Evolutionary conservation across 2,797 vertebrate species (phyloP), one percentile per base, ranked within the genome.

Genomic region (Florisuga fusca): DNA sequence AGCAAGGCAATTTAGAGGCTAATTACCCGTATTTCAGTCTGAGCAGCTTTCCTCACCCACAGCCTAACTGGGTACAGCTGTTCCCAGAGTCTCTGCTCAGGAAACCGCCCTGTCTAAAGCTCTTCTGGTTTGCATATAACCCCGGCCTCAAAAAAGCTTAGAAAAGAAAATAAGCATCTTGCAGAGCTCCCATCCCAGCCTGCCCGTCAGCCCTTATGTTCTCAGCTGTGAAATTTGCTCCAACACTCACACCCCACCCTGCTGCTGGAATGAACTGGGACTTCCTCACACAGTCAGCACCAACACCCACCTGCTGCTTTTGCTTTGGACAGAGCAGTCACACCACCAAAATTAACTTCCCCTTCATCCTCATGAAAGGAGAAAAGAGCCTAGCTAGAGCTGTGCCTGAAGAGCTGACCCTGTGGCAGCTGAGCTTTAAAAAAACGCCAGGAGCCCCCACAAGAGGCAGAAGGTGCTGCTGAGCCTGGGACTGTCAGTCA

Each of bases 141-240:
- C 63, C 55, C 5, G 2, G 14, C 59, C 51, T 33, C 36, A 33
- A 7, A 72, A 2, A 33, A 53, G 16, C 8, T 31, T 1, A 46
- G 48, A 2, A 25, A 25, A 20, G 53, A 54, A 75, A 74, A 48
- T 0, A 8, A 71, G 63, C 36, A 4, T 7, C 10, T 23, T 7
- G 3, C 0, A 0, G 16, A 75, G 55, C 1, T 0, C 34, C 41
- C 18, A 6, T 23, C 4, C 50, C 6, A 0, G 27, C 7, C 26
- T 31, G 62, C 77, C 46, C 5, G 34, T 53, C 81, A 93, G 55
- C 41, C 66, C 51, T 2, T 8, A 23, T 21, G 34, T 58, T 71
- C 27, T 5, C 62, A 10, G 33, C 11, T 53, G 25, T 2, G 0
- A 1, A 9, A 66, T 25, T 22, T 20, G 31, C 54, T 21, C 11